A percentile compares a stretch with the other conserved stretches of the same genome.
Conservation (phyloP, 2,797 vertebrate genomes). For the Acanthurus lineatus region DNA sequence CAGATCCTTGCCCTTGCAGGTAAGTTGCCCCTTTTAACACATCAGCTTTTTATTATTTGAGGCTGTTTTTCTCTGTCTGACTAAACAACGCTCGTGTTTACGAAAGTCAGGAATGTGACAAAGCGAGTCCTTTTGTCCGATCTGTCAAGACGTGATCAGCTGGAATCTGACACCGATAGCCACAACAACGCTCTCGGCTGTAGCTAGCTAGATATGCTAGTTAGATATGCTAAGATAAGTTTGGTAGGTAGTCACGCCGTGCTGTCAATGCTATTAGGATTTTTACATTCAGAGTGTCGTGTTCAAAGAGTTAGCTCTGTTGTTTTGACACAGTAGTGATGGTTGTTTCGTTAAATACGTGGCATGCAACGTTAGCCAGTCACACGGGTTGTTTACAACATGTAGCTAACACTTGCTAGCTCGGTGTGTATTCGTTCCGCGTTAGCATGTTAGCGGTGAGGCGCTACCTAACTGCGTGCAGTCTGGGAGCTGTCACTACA, state of each 20-base stretch:
- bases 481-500: constrained; percentile 43
- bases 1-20: constrained; percentile 98
- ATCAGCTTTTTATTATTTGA: not conserved
- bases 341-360: constrained; percentile 60
- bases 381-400: constrained; percentile 79
- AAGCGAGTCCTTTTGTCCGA: constrained; percentile 56
- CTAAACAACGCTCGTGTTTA: constrained; percentile 2
- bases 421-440: constrained; percentile 37
- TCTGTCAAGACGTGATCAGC: constrained; percentile 77
- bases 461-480: constrained; percentile 33
- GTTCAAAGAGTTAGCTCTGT: constrained; percentile 1
- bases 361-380: constrained; percentile 57
- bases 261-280: not conserved
- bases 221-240: constrained; percentile 69
- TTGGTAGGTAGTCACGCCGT: constrained; percentile 46
- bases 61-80: constrained; percentile 15
- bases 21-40: constrained; percentile 82
- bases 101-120: constrained; percentile 49
- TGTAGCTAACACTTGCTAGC: constrained; percentile 72
- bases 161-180: constrained; percentile 76
- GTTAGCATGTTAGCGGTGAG: constrained; percentile 73
- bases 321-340: constrained; percentile 12
- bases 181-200: constrained; percentile 74
- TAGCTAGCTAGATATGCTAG: constrained; percentile 75
- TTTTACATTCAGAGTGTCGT: not conserved